phyloP scores from a whole-genome alignment of 37 sponge, comb jelly and placozoan genomes.

The Dysidea cf. avara region DNA sequence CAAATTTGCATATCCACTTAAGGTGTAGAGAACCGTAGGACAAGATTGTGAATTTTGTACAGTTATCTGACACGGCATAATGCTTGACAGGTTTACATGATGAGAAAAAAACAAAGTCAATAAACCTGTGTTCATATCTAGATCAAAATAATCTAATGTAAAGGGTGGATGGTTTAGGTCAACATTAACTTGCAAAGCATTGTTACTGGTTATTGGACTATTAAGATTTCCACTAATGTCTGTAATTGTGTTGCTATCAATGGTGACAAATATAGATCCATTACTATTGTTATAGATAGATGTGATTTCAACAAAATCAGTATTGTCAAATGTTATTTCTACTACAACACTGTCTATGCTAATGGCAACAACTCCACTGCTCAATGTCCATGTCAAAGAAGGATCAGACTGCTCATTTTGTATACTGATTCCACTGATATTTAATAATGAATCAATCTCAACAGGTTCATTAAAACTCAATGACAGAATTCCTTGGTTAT shows the following conservation, averaged over 20 bases:
- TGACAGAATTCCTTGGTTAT: conserved; percentile 23
- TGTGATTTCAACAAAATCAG: conserved; percentile 73
- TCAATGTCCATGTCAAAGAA: conserved; percentile 23
- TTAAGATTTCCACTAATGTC: conserved; percentile 63
- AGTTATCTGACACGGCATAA: conserved; percentile 46
- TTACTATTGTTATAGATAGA: conserved; percentile 35
- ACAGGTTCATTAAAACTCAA: conserved; percentile 83
- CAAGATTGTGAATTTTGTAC: conserved; percentile 33
- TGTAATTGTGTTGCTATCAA: conserved; percentile 30
- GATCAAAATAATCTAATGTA: conserved; percentile 35
- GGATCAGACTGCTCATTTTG: conserved; percentile 49
- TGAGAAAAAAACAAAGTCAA: conserved; percentile 70
- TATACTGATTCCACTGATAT: conserved; percentile 43
- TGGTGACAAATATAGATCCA: conserved; percentile 71
- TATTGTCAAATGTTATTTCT: conserved; percentile 40
- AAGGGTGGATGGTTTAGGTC: conserved; percentile 56
- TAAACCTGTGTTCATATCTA: conserved; percentile 59
- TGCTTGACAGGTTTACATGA: conserved; percentile 61
- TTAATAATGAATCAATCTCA: conserved; percentile 32
- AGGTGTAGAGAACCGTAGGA: conserved; percentile 21
- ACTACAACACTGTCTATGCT: too few relatives aligned
- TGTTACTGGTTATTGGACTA: conserved; percentile 30
- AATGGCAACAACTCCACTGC: too few relatives aligned
- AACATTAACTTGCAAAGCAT: conserved; percentile 51
- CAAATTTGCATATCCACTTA: conserved; percentile 26